phyloP scores from a whole-genome alignment of 2,113 vertebrate genomes.

The Glaucomys volans region DNA sequence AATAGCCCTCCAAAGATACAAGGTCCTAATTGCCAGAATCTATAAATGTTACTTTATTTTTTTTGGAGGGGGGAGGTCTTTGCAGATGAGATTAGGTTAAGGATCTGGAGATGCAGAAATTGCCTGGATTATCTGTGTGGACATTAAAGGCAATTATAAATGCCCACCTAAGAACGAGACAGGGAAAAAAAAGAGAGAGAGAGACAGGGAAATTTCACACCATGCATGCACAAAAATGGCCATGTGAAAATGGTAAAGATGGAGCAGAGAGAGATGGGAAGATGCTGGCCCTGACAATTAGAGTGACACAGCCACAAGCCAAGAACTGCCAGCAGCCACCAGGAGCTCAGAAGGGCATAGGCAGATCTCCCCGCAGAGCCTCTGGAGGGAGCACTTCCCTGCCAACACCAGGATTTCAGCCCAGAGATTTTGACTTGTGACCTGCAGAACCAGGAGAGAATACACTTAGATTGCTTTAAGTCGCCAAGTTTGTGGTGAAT shows the following conservation, averaged over 20 bases:
- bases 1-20: background rate
- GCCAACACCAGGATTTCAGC: background rate
- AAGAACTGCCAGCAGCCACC: background rate
- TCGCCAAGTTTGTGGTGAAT: background rate
- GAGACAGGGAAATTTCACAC: background rate
- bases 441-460: background rate
- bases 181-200: no score
- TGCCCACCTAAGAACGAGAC: background rate
- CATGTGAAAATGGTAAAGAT: background rate
- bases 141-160: background rate
- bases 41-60: background rate
- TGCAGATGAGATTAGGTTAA: conserved; percentile 9
- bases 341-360: background rate
- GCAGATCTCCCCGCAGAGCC: background rate
- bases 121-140: background rate
- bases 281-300: background rate
- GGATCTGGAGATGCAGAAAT: background rate
- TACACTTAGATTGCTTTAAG: background rate
- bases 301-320: background rate
- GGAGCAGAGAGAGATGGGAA: background rate
- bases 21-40: background rate
- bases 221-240: background rate
- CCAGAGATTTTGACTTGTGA: background rate
- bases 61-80: background rate
- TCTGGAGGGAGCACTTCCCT: background rate